Evolutionary conservation across 2,113 vertebrate species (phyloP), one percentile per base, ranked within the genome.

Genomic region (Grammomys dolichurus): DNA sequence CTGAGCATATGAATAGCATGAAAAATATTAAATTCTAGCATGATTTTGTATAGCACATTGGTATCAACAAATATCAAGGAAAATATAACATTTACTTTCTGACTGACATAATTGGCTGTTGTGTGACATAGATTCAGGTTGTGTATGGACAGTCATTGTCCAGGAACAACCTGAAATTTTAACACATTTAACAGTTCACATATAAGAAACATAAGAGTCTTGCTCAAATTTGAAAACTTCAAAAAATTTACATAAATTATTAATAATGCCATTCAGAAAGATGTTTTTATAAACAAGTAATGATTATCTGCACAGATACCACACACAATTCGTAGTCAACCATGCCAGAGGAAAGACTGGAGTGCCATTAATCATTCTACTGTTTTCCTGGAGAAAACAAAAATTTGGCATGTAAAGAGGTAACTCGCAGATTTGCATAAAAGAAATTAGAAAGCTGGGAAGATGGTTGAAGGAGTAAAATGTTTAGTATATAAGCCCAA

Each of bases 191-290:
- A 78, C 1, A 93, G 67, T 31, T 82, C 33, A 58, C 26, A 60
- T 28, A 76, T 56, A 24, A 65, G 20, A 69, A 93, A 87, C 5
- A n/a, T 73, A 36, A 93, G 56, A 56, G 2, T 7, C 58, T 73
- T 93, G 56, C 2, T 58, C 17, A 93, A 87, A 77, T 82, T 88
- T 91, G 36, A 87, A 97, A 93, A 94, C 75, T 31, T 93, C 13
- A 81, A 56, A 85, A 93, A 88, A 89, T 93, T 72, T 72, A 80
- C 4, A 72, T 9, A 28, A 19, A 90, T 88, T 72, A 78, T 63
- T 40, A 91, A 78, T 46, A 67, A 91, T 80, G 13, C 76, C 26
- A n/a, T 91, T 12, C 19, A 65, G 76, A 90, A 88, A 60, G 36
- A 90, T n/a, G 19, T 1, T 72, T 93, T 89, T 67, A 43, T 76